A percentile compares a stretch with the other conserved stretches of the same genome.
Evolutionary conservation across 2,113 vertebrate species (phyloP).

Genomic region (Colius striatus): DNA sequence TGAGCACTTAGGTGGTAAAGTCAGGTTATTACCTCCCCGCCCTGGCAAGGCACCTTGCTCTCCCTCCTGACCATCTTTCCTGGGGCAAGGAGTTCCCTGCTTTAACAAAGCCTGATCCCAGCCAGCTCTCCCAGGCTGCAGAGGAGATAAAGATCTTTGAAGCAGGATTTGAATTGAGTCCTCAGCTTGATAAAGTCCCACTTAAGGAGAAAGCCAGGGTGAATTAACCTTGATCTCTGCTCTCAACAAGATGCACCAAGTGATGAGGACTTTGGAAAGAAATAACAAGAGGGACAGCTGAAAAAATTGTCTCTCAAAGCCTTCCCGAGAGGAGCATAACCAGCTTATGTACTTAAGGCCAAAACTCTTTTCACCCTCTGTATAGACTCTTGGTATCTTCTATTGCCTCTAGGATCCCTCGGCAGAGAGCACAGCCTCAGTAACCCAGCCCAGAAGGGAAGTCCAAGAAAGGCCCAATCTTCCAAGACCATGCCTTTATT

Average conservation of each 20-base stretch:
- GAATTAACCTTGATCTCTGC: conserved; percentile 52
- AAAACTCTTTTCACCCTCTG: neutral
- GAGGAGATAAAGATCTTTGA: conserved; percentile 41
- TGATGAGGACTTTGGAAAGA: conserved; percentile 12
- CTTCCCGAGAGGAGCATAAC: neutral
- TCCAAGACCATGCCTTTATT: neutral
- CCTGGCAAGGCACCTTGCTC: neutral
- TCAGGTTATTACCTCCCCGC: neutral
- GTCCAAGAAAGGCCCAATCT: neutral
- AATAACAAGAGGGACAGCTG: conserved; percentile 7
- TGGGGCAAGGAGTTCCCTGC: neutral
- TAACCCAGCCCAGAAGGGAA: neutral
- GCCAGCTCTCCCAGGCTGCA: neutral
- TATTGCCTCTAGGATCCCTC: neutral
- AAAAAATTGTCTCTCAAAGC: neutral
- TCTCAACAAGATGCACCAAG: conserved; percentile 4
- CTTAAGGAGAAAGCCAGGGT: conserved; percentile 28
- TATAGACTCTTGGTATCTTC: neutral
- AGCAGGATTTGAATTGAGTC: conserved; percentile 38
- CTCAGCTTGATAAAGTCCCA: conserved; percentile 41
- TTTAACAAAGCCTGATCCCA: conserved; percentile 14
- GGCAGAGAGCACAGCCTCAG: neutral
- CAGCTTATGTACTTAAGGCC: neutral
- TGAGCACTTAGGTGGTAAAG: neutral
- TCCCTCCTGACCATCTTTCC: neutral